Base-by-base conservation (phyloP, 2,888 invertebrate species). In the Taenaris catops region DNA sequence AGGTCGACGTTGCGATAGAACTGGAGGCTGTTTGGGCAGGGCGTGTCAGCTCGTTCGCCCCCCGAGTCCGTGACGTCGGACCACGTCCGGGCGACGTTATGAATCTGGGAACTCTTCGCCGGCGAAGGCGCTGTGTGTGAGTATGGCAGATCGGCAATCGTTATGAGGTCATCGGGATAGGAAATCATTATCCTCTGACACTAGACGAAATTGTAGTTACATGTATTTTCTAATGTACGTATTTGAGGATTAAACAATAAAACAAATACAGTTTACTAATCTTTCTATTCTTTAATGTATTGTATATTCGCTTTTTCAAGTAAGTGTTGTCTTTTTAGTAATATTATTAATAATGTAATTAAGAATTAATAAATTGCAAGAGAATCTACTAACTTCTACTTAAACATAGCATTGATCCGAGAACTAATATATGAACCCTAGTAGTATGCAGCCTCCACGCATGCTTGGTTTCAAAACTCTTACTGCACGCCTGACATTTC, bases 261-360 rank as follows among this genome's bases (percentile, higher is more conserved):
- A 74, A 76, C 75, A 64, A 67, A 54, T 44, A 34, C 40, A 41
- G 23, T 48, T 63, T 74, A 72, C 83, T 84, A 84, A 74, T 81
- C 75, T 71, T 72, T 75, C 80, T 83, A 83, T 83, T 41, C 38
- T 75, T 74, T 73, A 74, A 68, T 78, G 78, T 75, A 79, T 80
- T 81, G 81, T 81, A 79, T 76, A 80, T 79, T 78, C 68, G 72
- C 78, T 79, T 78, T 31, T 68, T 63, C 73, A 78, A 81, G 78
- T 76, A 71, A 81, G 72, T 32, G 60, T 70, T 65, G 53, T 65
- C 58, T 55, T 73, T 83, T 72, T 63, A 37, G 24, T 29, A 33
- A 26, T 37, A 66, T 70, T 57, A 73, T 66, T 67, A 70, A 65
- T 66, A 61, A 64, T 69, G 66, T 70, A 72, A 70, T 73, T 75